Evolutionary conservation across 2,113 vertebrate species (phyloP).

Genomic region (Canis aureus): DNA sequence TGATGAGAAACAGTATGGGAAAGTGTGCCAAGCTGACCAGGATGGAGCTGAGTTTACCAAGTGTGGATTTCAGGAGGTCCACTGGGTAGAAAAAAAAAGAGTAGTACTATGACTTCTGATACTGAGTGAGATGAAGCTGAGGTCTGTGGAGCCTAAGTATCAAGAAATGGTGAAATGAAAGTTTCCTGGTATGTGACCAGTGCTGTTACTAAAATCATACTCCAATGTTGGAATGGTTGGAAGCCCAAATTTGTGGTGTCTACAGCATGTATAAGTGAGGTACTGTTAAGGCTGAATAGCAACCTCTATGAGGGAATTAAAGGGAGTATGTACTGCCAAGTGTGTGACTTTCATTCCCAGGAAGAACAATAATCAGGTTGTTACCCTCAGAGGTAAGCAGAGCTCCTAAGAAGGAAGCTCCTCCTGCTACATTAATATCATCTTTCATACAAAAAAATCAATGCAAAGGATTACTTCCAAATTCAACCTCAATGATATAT

Average conservation of each 20-base stretch:
- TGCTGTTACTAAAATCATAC: background rate
- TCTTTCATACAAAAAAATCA: constrained; percentile 48
- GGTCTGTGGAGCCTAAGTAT: background rate
- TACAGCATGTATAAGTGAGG: background rate
- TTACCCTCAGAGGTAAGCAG: constrained; percentile 18
- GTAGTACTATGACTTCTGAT: background rate
- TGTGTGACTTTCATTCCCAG: background rate
- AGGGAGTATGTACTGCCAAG: background rate
- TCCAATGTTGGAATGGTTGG: background rate
- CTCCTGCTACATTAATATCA: background rate
- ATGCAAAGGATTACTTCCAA: background rate
- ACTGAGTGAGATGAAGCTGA: background rate
- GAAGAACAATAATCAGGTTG: constrained; percentile 8
- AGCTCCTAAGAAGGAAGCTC: background rate
- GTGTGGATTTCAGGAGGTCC: background rate
- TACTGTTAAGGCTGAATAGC: background rate
- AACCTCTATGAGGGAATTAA: background rate
- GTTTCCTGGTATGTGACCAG: background rate
- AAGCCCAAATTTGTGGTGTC: background rate
- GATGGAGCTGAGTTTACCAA: background rate
- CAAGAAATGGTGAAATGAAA: background rate
- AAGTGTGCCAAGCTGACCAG: background rate
- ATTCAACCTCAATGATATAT: background rate
- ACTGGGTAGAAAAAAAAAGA: background rate
- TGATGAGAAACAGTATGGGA: background rate